Base-by-base conservation (phyloP, 2,888 invertebrate genomes). In the Stenodema calcarata region DNA sequence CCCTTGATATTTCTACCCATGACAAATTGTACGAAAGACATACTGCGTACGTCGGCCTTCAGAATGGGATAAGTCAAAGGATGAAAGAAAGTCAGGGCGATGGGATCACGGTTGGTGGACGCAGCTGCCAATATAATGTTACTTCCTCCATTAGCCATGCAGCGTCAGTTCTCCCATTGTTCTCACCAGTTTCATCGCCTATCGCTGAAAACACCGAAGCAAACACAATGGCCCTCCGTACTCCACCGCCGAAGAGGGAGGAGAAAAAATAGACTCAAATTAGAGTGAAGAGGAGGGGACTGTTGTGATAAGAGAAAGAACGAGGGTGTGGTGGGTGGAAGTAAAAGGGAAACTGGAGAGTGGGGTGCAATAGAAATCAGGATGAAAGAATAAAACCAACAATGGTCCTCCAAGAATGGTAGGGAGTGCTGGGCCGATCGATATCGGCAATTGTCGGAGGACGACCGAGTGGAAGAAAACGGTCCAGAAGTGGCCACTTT, bases 321-420 rank as follows among this genome's bases (percentile, higher is more conserved):
- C 27, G 78, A 23, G 30, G 78, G 78, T 35, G 78, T 23, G 30
- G 75, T 9, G 28, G 35, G 75, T 30, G 69, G 69, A 35, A 35
- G 3, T 16, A 73, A 41, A 35, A 30, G 35, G 41, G 35, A 73
- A 18, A 14, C 12, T 0, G 16, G 28, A 27, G 28, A n/a, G 7
- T 27, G 16, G 78, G 80, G 54, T 16, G 80, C 80, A 82, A 82
- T 82, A 82, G 82, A 82, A 80, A 82, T 70, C 82, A 70, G 82
- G 82, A 70, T 82, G 82, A 70, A 62, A 82, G 82, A 82, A 82
- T 82, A 82, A 82, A 82, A 82, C 82, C 70, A 82, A 82, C 82
- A 82, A 82, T 70, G 42, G 82, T 30, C 27, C 82, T 82, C 70
- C 41, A 70, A 50, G 78, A 78, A 44, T 18, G 78, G 18, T 27